These are phyloP conservation scores for Drosophila carrolli DNA, from an alignment of 1,140 invertebrate genomes.

Conservation along the genomic window DNA sequence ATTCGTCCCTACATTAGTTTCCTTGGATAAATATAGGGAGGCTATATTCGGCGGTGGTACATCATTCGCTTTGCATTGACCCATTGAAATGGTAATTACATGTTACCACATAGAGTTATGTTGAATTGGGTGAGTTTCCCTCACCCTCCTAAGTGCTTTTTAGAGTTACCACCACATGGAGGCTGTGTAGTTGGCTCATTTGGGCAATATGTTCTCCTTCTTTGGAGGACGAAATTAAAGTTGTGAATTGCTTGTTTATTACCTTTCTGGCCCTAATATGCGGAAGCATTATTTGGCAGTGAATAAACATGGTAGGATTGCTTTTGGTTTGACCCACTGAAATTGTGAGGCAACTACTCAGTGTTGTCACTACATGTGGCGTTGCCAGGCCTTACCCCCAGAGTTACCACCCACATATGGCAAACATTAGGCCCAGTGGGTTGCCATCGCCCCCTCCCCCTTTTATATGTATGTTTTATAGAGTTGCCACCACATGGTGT, in stretches of 20 bases:
- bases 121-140: background rate
- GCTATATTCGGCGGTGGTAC: background rate
- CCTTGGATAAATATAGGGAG: background rate
- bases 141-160: background rate
- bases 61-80: background rate
- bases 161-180: constrained; percentile 2
- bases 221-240: background rate
- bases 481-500: constrained; percentile 32
- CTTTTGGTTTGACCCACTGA: constrained; percentile 20
- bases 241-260: background rate
- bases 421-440: constrained; percentile 20
- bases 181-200: background rate
- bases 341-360: background rate
- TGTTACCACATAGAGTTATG: background rate
- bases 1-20: background rate
- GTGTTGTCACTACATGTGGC: background rate
- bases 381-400: background rate
- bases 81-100: background rate
- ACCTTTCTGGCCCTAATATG: background rate
- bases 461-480: constrained; percentile 11
- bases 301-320: constrained; percentile 1
- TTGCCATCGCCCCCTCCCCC: background rate
- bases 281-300: constrained; percentile 6
- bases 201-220: background rate
- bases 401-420: constrained; percentile 36